These are phyloP conservation scores for Tenebrio molitor DNA, from an alignment of 1,140 invertebrate genomes.

Conservation along the genomic window DNA sequence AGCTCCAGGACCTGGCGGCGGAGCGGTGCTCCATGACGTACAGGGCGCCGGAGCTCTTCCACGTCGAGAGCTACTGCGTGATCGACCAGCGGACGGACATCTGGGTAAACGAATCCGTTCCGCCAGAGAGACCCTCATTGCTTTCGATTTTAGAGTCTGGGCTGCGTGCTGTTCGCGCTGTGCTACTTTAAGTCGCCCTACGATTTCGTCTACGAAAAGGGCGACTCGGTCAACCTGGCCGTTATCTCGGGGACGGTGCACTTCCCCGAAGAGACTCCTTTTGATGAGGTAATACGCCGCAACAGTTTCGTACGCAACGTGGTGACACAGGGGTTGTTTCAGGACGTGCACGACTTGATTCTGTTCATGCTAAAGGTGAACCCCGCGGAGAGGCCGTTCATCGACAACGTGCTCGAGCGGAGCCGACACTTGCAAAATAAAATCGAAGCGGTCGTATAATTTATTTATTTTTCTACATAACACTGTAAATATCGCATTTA, in stretches of 20 bases:
- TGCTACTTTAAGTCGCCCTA: constrained; percentile 90
- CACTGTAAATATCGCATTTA: constrained; percentile 11
- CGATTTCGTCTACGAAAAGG: constrained; percentile 86
- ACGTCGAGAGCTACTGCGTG: constrained; percentile 83
- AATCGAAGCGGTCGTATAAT: constrained; percentile 56
- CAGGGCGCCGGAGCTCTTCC: constrained; percentile 89
- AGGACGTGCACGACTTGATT: constrained; percentile 81
- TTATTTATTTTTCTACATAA: constrained; percentile 33
- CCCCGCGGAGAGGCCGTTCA: constrained; percentile 82
- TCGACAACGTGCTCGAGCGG: constrained; percentile 77
- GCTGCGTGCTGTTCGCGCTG: constrained; percentile 88
- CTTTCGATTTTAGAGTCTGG: constrained; percentile 79
- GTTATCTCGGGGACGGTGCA: constrained; percentile 83
- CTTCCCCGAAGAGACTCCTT: constrained; percentile 80
- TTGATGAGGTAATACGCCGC: constrained; percentile 71
- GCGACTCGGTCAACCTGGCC: constrained; percentile 89
- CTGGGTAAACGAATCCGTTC: too few species aligned
- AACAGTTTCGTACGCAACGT: neutral
- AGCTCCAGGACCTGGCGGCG: constrained; percentile 84
- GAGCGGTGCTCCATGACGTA: constrained; percentile 91
- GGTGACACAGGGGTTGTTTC: constrained; percentile 56
- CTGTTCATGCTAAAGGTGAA: constrained; percentile 80
- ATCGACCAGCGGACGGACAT: constrained; percentile 90
- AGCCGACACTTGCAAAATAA: constrained; percentile 63
- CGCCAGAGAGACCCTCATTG: neutral